Percentiles rank a stretch among this genome's conserved stretches.
These are phyloP conservation scores for Alethe diademata DNA, from an alignment of 2,113 vertebrate species.

Conservation along the genomic window DNA sequence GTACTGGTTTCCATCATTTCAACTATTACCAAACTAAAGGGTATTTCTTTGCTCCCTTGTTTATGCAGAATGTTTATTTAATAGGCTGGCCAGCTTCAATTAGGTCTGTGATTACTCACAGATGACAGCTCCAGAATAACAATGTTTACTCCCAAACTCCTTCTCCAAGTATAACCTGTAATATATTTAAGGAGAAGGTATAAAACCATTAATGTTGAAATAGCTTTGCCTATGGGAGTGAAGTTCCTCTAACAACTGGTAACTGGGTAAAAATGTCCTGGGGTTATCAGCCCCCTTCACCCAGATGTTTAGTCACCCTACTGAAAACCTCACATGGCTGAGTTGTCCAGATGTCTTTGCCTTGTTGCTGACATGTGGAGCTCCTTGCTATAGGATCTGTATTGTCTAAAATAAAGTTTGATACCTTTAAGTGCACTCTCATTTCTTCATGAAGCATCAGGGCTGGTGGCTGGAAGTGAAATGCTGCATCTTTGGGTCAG, in stretches of 20 bases:
- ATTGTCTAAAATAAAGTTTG: background rate
- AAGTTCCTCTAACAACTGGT: background rate
- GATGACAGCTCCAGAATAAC: slow-evolving; percentile 56
- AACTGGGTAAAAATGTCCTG: background rate
- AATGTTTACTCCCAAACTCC: slow-evolving; percentile 43
- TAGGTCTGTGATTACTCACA: slow-evolving; percentile 60
- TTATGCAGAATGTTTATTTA: slow-evolving; percentile 61
- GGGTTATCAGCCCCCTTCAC: background rate
- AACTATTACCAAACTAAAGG: slow-evolving; percentile 25
- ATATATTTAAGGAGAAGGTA: slow-evolving; percentile 42
- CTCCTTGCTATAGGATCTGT: background rate
- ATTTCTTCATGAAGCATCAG: background rate
- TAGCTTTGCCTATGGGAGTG: background rate
- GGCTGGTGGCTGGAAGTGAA: background rate
- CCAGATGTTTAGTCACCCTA: background rate
- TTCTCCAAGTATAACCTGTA: slow-evolving; percentile 14
- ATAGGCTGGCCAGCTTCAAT: slow-evolving; percentile 61
- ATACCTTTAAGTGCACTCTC: background rate
- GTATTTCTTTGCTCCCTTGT: slow-evolving; percentile 50
- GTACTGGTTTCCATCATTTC: slow-evolving; percentile 16
- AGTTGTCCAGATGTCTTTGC: background rate
- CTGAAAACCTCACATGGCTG: background rate
- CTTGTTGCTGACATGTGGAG: background rate
- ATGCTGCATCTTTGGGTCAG: background rate
- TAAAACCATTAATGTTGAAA: slow-evolving; percentile 16